A percentile compares a stretch with the other conserved stretches of the same genome.
Conservation (phyloP, 1,140 invertebrate species). For the Rhynchophorus ferrugineus region DNA sequence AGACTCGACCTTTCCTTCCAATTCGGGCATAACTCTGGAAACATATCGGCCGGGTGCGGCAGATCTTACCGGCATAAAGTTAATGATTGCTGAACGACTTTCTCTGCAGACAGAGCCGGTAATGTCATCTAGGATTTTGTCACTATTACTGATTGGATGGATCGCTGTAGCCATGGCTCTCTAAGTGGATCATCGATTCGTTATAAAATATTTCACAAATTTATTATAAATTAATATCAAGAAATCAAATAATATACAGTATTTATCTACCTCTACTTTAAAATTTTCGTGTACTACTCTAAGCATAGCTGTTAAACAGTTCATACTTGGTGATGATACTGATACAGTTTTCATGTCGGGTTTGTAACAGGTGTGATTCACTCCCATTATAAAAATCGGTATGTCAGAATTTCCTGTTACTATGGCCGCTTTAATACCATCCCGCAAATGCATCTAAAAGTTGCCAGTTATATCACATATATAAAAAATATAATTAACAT, state of each 20-base stretch:
- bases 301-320: conserved; percentile 16
- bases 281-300: conserved; percentile 21
- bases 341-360: conserved; percentile 16
- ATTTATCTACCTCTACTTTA: conserved; percentile 13
- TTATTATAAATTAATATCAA: not conserved
- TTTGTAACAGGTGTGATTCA: conserved; percentile 19
- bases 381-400: conserved; percentile 18
- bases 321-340: conserved; percentile 10
- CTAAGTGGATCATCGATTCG: conserved; percentile 1
- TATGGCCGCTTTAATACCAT: conserved; percentile 15
- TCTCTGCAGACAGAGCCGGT: conserved; percentile 94
- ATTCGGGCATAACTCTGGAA: conserved; percentile 90
- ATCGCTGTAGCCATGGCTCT: conserved; percentile 18
- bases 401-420: conserved; percentile 16
- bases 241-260: not conserved
- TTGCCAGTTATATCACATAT: not conserved
- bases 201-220: too few species aligned
- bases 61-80: conserved; percentile 88
- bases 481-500: not conserved
- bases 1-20: conserved; percentile 89
- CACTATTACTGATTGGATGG: conserved; percentile 10
- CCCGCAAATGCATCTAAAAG: conserved; percentile 14
- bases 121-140: conserved; percentile 56
- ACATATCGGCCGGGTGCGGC: conserved; percentile 98
- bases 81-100: conserved; percentile 89